Evolutionary conservation across 1,140 invertebrate genomes (phyloP).

Genomic region (Spodoptera frugiperda): DNA sequence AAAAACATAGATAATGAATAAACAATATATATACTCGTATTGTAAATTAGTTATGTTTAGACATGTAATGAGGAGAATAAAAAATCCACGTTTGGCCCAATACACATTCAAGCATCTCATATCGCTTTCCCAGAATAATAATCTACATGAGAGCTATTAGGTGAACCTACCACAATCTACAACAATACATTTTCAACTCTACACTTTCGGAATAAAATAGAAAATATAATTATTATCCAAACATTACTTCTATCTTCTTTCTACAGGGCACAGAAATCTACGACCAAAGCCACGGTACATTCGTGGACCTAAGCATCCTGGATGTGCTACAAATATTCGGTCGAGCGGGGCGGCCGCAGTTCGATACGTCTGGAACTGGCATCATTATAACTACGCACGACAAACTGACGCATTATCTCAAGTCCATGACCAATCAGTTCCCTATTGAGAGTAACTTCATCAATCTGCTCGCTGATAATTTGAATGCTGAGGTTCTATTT

Average conservation of each 20-base stretch:
- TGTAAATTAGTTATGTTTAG: too few species aligned
- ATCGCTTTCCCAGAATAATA: too few species aligned
- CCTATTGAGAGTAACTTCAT: conserved; percentile 99
- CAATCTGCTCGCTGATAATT: conserved; percentile 96
- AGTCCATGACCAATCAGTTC: conserved; percentile 97
- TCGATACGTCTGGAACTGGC: conserved; percentile 96
- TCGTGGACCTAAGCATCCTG: conserved; percentile 98
- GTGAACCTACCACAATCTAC: too few species aligned
- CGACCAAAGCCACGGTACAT: conserved; percentile 97
- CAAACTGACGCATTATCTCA: conserved; percentile 97
- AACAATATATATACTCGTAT: too few species aligned
- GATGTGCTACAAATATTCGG: conserved; percentile 99
- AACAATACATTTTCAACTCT: too few species aligned
- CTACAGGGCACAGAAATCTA: conserved; percentile 98
- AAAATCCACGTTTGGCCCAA: too few species aligned
- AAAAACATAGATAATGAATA: too few species aligned
- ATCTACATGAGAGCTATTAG: too few species aligned
- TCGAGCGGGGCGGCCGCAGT: conserved; percentile 98
- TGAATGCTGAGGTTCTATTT: conserved; percentile 99
- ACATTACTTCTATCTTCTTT: neutral
- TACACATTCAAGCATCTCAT: too few species aligned
- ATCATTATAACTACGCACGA: conserved; percentile 98
- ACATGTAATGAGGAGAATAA: too few species aligned
- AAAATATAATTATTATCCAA: too few species aligned
- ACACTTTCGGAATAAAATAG: too few species aligned